Evolutionary conservation across 2,113 vertebrate species (phyloP), one percentile per base, ranked within the genome.

Genomic region (Brachypteracias leptosomus): DNA sequence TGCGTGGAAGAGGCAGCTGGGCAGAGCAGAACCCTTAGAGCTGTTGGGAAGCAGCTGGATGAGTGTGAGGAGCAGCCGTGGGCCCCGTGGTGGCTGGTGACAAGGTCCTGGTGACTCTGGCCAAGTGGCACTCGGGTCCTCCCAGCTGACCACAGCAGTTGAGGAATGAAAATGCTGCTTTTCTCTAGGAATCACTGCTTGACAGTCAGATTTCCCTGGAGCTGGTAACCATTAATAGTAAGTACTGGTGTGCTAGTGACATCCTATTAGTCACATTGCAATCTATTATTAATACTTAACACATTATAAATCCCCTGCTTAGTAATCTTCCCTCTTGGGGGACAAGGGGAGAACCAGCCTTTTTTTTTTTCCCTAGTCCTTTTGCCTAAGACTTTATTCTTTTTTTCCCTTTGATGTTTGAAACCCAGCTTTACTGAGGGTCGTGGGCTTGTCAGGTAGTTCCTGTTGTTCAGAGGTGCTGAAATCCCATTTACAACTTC

Each of bases 11-110:
- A 18, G 47, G 33, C 14, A 35, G 40, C 20, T 0, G 2, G 1
- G 29, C 46, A 47, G 18, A 85, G 10, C 0, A 1, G 2, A 17
- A 3, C 16, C 28, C 18, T 5, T 6, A 0, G 1, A 6, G 29
- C 9, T 40, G 67, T 7, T 0, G 1, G 77, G 33, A 31, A 54
- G n/a, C 72, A 51, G 70, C 52, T 67, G 88, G 55, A 40, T 24
- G 52, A 1, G 36, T n/a, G 20, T 35, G 9, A 1, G 70, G 22
- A 7, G 14, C n/a, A 25, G 42, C 5, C 12, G 16, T 38, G 35
- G 46, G 46, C 36, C 28, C 31, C 0, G 2, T 2, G 11, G 47
- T 15, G 26, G 22, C 14, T 3, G 11, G 47, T 15, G 26, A 25
- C 14, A 12, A 11, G 18, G 54, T 65, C 25, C 0, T 47, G 6